Base-by-base conservation (phyloP, 2,797 vertebrate genomes). In the Tenualosa thibaudeaui region DNA sequence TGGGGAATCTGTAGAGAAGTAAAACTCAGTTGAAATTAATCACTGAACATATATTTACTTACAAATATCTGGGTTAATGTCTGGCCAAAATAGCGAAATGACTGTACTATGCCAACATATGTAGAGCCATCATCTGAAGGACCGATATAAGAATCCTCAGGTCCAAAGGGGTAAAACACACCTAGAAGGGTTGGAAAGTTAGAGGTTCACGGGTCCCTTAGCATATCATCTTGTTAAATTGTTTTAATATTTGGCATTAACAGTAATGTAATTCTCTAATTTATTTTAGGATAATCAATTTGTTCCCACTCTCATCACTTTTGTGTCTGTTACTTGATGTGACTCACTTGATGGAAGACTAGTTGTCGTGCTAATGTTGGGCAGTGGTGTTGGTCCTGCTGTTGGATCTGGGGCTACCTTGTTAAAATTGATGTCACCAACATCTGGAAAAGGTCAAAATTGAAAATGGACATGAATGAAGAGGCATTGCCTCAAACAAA, bases 41-140 rank as follows among this genome's bases (percentile, higher is more conserved):
- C 26, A 31, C 13, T 75, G 68, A 75, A 37, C 3, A 31, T 31
- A 26, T 10, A 0, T 82, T 49, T 6, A 89, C 93, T 82, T 86
- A 94, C 93, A 83, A 90, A 92, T 54, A 92, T 87, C 24, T 87
- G 85, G 31, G 26, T 46, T n/a, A 91, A 85, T 0, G 50, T 0
- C 0, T 2, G 75, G 78, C 88, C 91, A 68, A 94, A 94, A 87
- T 53, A 94, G 8, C 19, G 2, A 84, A 94, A 94, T 1, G 82
- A 1, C 13, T 3, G 81, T 5, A 56, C 1, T 65, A 5, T 56
- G 81, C 3, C 93, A 89, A 5, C 0, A 0, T 81, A 93, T 93
- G 6, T 0, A 0, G 3, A 91, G 86, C 91, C 90, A 89, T 94
- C 93, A 65, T 92, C 91, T 40, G 0, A 0, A 12, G 0, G 0